Conservation (phyloP, 2,797 vertebrate species). For the Squalus acanthias region DNA sequence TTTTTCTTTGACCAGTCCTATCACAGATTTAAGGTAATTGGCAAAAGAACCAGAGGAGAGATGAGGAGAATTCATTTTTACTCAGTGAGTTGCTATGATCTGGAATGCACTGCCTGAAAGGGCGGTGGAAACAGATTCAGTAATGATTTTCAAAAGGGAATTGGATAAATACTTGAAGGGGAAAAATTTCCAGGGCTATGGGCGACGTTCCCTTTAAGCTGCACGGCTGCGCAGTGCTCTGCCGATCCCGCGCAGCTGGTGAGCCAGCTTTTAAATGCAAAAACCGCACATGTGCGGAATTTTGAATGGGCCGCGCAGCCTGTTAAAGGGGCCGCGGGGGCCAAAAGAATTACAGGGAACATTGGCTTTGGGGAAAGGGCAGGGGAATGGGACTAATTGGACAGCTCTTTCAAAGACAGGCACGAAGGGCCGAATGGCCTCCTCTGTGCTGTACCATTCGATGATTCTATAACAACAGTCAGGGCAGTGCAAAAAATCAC, state of each 20-base stretch:
- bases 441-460: neutral
- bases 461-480: neutral
- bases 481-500: neutral
- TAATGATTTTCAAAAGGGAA: neutral
- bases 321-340: too few species aligned
- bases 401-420: neutral
- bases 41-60: neutral
- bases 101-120: neutral
- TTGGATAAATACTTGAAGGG: neutral
- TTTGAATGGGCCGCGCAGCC: too few species aligned
- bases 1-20: neutral
- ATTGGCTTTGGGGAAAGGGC: neutral
- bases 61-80: neutral
- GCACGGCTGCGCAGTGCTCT: too few species aligned
- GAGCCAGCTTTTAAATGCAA: too few species aligned
- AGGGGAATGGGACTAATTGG: too few species aligned
- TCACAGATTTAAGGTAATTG: neutral
- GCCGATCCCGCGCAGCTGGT: too few species aligned
- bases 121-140: neutral
- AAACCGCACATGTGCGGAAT: too few species aligned
- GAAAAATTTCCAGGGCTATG: neutral
- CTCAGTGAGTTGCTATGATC: neutral
- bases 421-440: neutral
- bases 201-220: too few species aligned
- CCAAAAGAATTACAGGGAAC: too few species aligned